Base-by-base conservation (phyloP, 92 coral and sea anemone species). In the Muricea muricata region DNA sequence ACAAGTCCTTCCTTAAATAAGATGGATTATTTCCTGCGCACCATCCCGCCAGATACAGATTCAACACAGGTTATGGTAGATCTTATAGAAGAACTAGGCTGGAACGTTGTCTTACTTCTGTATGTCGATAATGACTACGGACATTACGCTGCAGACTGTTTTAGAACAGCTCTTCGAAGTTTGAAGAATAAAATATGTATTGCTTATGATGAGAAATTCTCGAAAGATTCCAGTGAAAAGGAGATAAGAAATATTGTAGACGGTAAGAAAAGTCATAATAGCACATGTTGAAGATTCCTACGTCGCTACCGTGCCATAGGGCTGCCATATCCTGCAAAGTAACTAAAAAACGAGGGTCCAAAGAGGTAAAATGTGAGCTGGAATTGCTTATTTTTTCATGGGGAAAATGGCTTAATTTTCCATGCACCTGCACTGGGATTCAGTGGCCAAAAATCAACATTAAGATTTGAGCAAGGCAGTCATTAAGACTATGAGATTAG, bases 1-100 rank as follows among this genome's bases (percentile, higher is more conserved):
- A 80, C 93, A 8, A 94, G 98, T 67, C 94, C 97, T 10, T 82
- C 93, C 0, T 87, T 94, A 6, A 94, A 90, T 81, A 93, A 97
- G 30, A 93, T 94, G 65, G 90, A 87, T 46, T 94, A 94, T 70
- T 94, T 91, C 33, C 88, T 94, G 1, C 85, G 98, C 7, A 94
- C 98, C 3, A 58, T 93, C 12, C 84, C 98, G 0, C 89, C 98
- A 18, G 97, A 94, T 61, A 29, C 80, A 28, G 80, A 45, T 37
- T 21, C 80, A 18, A 32, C 80, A 9, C 61, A 74, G 45, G 63
- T 74, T 33, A 74, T 74, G 63, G 80, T 74, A 33, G 80, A 74
- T 8, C 80, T 74, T 28, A 29, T 74, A 20, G 9, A 26, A 39
- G 47, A 46, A 13, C 52, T 45, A 18, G 14, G 45, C 40, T 74